phyloP scores from a whole-genome alignment of 2,113 vertebrate species.

The Sturnira hondurensis region DNA sequence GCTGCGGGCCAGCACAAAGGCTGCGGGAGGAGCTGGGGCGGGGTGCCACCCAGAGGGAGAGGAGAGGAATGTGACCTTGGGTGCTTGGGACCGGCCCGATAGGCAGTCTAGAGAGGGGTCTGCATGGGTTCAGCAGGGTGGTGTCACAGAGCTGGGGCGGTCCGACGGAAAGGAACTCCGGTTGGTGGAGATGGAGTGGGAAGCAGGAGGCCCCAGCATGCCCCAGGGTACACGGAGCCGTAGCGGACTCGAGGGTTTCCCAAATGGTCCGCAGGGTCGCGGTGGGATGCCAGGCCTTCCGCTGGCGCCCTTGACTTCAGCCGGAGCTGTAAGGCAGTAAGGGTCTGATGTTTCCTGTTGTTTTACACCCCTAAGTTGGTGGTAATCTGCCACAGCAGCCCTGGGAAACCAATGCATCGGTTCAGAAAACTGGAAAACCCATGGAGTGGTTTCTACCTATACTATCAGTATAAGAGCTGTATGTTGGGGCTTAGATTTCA shows the following conservation, averaged over 20 bases:
- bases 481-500: neutral
- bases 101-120: too few relatives aligned
- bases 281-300: too few relatives aligned
- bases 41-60: too few relatives aligned
- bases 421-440: neutral
- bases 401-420: neutral
- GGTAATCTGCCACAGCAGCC: neutral
- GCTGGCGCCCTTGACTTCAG: neutral
- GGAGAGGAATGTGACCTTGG: too few relatives aligned
- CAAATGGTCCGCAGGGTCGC: neutral
- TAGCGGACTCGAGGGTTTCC: neutral
- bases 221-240: neutral
- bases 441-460: neutral
- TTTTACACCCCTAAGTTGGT: neutral
- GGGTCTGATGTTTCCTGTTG: neutral
- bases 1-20: too few relatives aligned
- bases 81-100: fast-evolving
- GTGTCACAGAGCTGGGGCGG: neutral
- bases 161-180: neutral
- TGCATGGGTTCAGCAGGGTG: neutral
- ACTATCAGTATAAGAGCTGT: neutral
- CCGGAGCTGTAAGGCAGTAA: neutral
- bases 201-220: too few relatives aligned
- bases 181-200: neutral
- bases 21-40: too few relatives aligned